phyloP scores from a whole-genome alignment of 2,113 vertebrate genomes.

The Leptobrachium ailaonicum region DNA sequence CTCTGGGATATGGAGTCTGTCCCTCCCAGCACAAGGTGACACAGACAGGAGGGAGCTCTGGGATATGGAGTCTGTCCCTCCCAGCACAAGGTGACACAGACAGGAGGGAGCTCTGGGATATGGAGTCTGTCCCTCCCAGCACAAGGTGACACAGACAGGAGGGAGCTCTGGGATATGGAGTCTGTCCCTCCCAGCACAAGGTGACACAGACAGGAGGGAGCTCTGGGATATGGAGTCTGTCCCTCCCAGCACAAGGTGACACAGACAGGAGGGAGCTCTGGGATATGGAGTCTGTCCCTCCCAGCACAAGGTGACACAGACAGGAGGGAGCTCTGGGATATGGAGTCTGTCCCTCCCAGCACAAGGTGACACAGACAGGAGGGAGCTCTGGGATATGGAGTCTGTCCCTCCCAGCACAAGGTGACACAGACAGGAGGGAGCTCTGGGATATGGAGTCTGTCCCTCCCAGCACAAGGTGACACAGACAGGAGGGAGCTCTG shows the following conservation, averaged over 20 bases:
- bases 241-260: background rate
- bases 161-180: background rate
- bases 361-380: background rate
- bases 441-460: no score
- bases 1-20: background rate
- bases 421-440: no score
- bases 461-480: no score
- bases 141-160: background rate
- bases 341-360: background rate
- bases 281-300: background rate
- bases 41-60: slow-evolving; percentile 14
- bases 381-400: no score
- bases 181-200: slow-evolving; percentile 6
- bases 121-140: slow-evolving; percentile 13
- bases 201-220: slow-evolving; percentile 3
- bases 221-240: background rate
- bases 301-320: background rate
- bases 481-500: no score
- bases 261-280: background rate
- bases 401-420: no score
- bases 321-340: slow-evolving; percentile 1
- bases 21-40: background rate
- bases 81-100: slow-evolving; percentile 7
- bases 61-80: slow-evolving; percentile 13
- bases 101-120: slow-evolving; percentile 18